These are phyloP conservation scores for Parazoanthus atlanticus DNA, from an alignment of 92 coral and sea anemone species.

Conservation along the genomic window DNA sequence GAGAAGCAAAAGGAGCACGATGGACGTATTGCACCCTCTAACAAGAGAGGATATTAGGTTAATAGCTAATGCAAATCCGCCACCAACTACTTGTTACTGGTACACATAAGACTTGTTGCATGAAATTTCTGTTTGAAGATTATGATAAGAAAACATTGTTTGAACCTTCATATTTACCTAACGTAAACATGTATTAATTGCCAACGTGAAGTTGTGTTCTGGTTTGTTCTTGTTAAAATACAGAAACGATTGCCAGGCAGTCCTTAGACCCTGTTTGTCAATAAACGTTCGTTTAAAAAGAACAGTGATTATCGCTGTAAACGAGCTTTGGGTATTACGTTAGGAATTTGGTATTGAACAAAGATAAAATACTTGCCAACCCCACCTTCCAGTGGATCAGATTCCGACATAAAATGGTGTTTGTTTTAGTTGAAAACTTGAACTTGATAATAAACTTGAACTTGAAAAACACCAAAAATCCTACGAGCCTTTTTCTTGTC, in stretches of 20 bases:
- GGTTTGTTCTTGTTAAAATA: too few species aligned
- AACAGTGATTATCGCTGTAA: neutral
- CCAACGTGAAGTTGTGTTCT: neutral
- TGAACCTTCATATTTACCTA: too few species aligned
- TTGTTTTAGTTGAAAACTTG: too few species aligned
- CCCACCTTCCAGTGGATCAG: too few species aligned
- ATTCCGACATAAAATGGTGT: neutral
- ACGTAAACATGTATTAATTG: neutral
- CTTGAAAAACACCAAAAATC: neutral
- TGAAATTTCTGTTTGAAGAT: too few species aligned
- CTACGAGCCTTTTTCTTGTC: neutral
- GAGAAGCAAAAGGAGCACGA: neutral
- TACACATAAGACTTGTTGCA: neutral
- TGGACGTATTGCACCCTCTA: neutral
- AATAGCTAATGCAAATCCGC: neutral
- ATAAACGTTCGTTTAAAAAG: neutral
- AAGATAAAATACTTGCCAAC: too few species aligned
- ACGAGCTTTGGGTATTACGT: neutral
- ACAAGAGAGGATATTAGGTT: neutral
- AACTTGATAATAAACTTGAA: too few species aligned
- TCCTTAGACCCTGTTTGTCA: neutral
- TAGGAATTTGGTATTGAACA: neutral
- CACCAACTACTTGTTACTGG: neutral
- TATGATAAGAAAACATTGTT: neutral
- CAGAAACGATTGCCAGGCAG: neutral